phyloP scores from a whole-genome alignment of 2,888 invertebrate genomes.

The Papilio protenor region DNA sequence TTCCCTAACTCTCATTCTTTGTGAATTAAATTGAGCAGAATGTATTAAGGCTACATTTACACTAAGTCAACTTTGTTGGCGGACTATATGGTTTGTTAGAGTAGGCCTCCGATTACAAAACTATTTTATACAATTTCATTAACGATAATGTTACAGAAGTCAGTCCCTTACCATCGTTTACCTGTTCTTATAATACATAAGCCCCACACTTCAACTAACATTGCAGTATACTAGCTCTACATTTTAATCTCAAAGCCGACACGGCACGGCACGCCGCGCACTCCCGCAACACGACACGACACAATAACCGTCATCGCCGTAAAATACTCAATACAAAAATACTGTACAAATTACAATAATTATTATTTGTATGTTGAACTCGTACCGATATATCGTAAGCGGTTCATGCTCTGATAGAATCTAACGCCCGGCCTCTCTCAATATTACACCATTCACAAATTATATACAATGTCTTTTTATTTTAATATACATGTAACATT shows the following conservation, averaged over 20 bases:
- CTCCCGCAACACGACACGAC: constrained; percentile 39
- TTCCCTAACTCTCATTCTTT: constrained; percentile 70
- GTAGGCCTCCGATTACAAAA: constrained; percentile 76
- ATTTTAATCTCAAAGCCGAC: constrained; percentile 75
- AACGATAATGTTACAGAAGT: constrained; percentile 79
- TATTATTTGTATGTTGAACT: constrained; percentile 80
- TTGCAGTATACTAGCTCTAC: constrained; percentile 76
- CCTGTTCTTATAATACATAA: constrained; percentile 79
- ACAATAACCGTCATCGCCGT: too few species aligned
- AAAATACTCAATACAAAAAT: constrained; percentile 80
- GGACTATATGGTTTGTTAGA: constrained; percentile 68
- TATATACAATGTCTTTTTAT: constrained; percentile 76
- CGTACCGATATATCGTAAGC: constrained; percentile 73
- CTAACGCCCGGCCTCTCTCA: constrained; percentile 66
- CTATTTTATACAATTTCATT: constrained; percentile 79
- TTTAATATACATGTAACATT: constrained; percentile 79
- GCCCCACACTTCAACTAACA: constrained; percentile 72
- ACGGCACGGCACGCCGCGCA: constrained; percentile 38
- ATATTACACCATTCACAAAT: constrained; percentile 81
- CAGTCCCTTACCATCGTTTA: constrained; percentile 77
- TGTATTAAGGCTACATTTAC: constrained; percentile 76
- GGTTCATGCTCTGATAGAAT: constrained; percentile 70
- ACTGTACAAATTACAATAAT: constrained; percentile 82
- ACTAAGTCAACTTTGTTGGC: constrained; percentile 80
- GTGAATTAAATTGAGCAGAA: constrained; percentile 78